phyloP scores from a whole-genome alignment of 1,140 invertebrate genomes.

The Lepeophtheirus salmonis region DNA sequence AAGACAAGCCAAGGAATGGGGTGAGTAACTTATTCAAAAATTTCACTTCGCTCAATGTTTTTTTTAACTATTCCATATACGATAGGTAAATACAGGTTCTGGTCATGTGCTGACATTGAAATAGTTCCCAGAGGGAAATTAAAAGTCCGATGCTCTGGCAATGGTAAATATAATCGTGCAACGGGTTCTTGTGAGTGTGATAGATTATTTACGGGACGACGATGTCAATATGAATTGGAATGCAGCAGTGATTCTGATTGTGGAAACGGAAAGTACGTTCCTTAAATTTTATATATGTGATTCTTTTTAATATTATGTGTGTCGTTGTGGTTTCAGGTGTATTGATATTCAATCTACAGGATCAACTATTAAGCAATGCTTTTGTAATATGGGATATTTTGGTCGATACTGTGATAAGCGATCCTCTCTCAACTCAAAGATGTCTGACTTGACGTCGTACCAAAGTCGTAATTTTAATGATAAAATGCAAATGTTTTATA shows the following conservation, averaged over 20 bases:
- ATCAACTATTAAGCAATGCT: slow-evolving; percentile 4
- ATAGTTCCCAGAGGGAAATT: slow-evolving; percentile 33
- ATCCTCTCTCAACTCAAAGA: neutral
- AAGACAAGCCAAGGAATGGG: slow-evolving; percentile 74
- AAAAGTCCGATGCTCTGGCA: neutral
- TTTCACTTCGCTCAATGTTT: too few species aligned
- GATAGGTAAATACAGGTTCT: slow-evolving; percentile 56
- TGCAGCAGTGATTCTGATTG: slow-evolving; percentile 7
- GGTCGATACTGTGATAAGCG: slow-evolving; percentile 1
- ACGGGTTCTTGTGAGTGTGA: slow-evolving; percentile 3
- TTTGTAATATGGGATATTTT: slow-evolving; percentile 15
- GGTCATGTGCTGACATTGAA: slow-evolving; percentile 86
- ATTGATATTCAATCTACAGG: slow-evolving; percentile 1
- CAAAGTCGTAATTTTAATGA: neutral
- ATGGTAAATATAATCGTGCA: neutral
- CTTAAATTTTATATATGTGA: neutral
- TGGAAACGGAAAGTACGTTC: slow-evolving; percentile 5
- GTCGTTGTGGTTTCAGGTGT: neutral
- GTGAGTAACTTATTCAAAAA: slow-evolving; percentile 23
- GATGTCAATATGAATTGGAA: slow-evolving; percentile 3
- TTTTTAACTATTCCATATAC: neutral
- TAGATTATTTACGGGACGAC: neutral
- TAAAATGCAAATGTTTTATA: neutral
- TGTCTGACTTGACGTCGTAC: neutral
- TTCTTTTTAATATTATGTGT: neutral